Evolutionary conservation across 1,140 invertebrate genomes (phyloP).

Genomic region (Metopolophium dirhodum): DNA sequence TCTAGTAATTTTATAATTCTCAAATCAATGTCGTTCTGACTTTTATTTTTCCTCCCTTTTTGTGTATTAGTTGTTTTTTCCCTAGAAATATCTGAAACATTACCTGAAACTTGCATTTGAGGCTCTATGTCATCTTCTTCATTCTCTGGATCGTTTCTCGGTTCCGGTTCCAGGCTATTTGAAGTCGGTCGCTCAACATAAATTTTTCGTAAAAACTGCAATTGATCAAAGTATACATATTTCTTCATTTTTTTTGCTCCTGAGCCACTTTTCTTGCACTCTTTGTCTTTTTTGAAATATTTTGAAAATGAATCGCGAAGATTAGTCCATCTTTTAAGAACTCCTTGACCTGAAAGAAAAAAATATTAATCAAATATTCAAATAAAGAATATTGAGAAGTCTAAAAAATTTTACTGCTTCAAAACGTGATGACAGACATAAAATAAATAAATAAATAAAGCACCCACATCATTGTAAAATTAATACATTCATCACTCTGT

Average conservation of each 20-base stretch:
- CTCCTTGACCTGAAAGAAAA: conserved; percentile 25
- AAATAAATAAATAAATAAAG: conserved; percentile 5
- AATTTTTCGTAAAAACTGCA: conserved; percentile 24
- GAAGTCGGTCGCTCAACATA: conserved; percentile 28
- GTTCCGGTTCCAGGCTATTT: background rate
- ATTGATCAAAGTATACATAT: conserved; percentile 37
- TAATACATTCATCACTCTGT: background rate
- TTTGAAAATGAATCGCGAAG: conserved; percentile 36
- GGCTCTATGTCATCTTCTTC: conserved; percentile 16
- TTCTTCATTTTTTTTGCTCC: conserved; percentile 16
- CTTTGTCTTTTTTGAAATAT: conserved; percentile 17
- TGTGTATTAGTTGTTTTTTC: conserved; percentile 7
- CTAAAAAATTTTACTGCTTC: background rate
- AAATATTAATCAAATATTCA: conserved; percentile 30
- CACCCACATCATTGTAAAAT: background rate
- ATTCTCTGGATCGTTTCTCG: too few relatives aligned
- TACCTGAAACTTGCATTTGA: conserved; percentile 4
- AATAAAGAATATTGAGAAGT: background rate
- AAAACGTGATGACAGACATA: background rate
- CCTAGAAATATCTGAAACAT: conserved; percentile 16
- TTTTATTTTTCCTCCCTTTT: conserved; percentile 15
- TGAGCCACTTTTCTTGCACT: conserved; percentile 19
- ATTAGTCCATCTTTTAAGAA: conserved; percentile 32
- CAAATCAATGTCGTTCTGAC: conserved; percentile 16
- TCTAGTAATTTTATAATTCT: conserved; percentile 25